Base-by-base conservation (phyloP, 2,797 vertebrate species). In the Danio albolineatus region DNA sequence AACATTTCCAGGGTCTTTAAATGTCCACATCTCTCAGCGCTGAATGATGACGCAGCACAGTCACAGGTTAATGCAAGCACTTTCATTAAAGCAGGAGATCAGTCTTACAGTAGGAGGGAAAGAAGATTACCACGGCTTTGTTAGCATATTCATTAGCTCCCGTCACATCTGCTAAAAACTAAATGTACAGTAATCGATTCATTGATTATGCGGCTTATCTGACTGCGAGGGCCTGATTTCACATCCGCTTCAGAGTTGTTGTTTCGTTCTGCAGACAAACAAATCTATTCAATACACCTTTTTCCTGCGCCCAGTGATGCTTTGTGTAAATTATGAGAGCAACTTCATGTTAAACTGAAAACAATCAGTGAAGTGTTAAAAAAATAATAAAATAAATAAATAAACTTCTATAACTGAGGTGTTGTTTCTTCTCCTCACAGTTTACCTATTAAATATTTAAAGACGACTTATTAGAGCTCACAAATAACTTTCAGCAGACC, bases 201-300 rank as follows among this genome's bases (percentile, higher is more conserved):
- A 82, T 73, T 79, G 59, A 82, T 79, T 79, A 73, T 6, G 59
- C 14, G 1, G 66, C 65, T 75, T 75, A 80, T 78, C 70, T 16
- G 57, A 46, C 41, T 67, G 64, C 43, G 48, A 67, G 8, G n/a
- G 10, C 59, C 80, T 7, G 7, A 10, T 64, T 49, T 51, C 12
- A n/a, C 49, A 61, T 79, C 44, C 21, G 16, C 72, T 28, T 38
- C 59, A 10, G 44, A 21, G 17, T 49, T 38, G 44, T 56, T 64
- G 16, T 59, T 71, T 43, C 38, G 10, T 13, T 66, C 49, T 44
- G 17, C 5, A 59, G 53, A 17, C 49, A 56, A 56, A 56, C 16
- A 14, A 8, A 6, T 2, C 10, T 14, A 59, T 59, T 21, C 10
- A 38, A 53, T 53, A n/a, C n/a, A n/a, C n/a, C n/a, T n/a, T n/a